Percentiles rank a stretch among this genome's conserved stretches.
Conservation (phyloP, 2,113 vertebrate species). For the Dendrocopos noguchii region DNA sequence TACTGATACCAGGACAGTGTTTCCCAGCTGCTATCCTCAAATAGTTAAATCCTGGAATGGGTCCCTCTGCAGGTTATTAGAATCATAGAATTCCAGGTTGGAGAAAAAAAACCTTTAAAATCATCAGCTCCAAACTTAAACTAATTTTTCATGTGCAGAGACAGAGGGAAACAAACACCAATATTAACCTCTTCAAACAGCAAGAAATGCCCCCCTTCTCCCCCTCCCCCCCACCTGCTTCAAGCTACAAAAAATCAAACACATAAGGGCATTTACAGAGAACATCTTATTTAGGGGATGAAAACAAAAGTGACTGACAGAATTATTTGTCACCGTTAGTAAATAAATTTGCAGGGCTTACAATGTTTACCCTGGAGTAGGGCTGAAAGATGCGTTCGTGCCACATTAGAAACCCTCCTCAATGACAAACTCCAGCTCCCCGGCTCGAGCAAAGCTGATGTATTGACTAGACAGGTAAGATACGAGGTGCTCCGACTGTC, state of each 20-base stretch:
- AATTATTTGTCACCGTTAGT: slow-evolving; percentile 63
- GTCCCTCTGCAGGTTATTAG: slow-evolving; percentile 1
- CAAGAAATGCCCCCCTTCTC: neutral
- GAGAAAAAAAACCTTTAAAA: neutral
- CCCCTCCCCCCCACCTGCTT: no score
- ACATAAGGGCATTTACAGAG: slow-evolving; percentile 24
- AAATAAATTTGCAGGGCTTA: slow-evolving; percentile 66
- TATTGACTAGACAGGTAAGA: slow-evolving; percentile 79
- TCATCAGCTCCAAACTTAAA: neutral
- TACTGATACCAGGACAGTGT: neutral
- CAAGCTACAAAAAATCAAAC: slow-evolving; percentile 57
- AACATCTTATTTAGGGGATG: slow-evolving; percentile 41
- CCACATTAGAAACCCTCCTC: slow-evolving; percentile 63
- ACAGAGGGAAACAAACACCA: neutral
- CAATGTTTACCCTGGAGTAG: slow-evolving; percentile 53
- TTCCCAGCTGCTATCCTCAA: neutral
- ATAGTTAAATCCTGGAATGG: neutral
- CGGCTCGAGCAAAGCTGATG: slow-evolving; percentile 68
- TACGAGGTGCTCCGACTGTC: slow-evolving; percentile 75
- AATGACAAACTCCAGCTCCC: slow-evolving; percentile 67
- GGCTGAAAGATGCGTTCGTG: slow-evolving; percentile 54
- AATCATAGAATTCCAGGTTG: neutral
- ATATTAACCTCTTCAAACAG: slow-evolving; percentile 11
- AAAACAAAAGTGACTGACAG: slow-evolving; percentile 54
- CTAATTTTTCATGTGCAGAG: slow-evolving; percentile 14